A percentile compares a stretch with the other conserved stretches of the same genome.
These are phyloP conservation scores for Taxidea taxus DNA, from an alignment of 2,113 vertebrate genomes.

Conservation along the genomic window DNA sequence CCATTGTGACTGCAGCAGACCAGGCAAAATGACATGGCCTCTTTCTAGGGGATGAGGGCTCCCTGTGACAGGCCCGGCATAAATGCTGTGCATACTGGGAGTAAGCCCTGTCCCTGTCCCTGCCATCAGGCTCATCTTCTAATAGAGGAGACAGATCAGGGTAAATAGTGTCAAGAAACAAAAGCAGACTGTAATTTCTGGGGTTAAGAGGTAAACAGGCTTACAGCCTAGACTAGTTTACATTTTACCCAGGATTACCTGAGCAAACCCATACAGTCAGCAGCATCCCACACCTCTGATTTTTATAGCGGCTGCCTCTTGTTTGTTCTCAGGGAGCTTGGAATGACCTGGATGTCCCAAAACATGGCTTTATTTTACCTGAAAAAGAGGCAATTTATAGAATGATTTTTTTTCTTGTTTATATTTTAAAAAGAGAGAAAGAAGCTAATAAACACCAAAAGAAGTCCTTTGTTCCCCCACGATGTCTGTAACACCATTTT, in stretches of 20 bases:
- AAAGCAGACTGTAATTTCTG: not conserved
- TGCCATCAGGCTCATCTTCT: not conserved
- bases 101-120: not conserved
- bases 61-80: not conserved
- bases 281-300: not conserved
- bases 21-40: not conserved
- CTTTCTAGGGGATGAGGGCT: not conserved
- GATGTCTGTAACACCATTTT: not conserved
- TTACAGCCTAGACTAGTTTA: not conserved
- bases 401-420: conserved; percentile 40
- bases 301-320: not conserved
- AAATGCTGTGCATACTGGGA: not conserved
- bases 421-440: not conserved
- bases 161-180: not conserved
- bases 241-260: not conserved
- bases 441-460: not conserved
- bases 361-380: conserved; percentile 8
- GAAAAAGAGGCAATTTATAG: conserved; percentile 17
- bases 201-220: not conserved
- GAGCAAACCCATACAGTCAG: not conserved
- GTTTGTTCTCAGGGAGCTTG: not conserved
- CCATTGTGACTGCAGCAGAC: not conserved
- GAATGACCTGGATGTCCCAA: not conserved
- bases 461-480: not conserved
- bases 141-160: not conserved